A percentile compares a stretch with the other conserved stretches of the same genome.
These are phyloP conservation scores for Drosophila nr. perissopoda DNA, from an alignment of 2,888 invertebrate species.

Conservation along the genomic window DNA sequence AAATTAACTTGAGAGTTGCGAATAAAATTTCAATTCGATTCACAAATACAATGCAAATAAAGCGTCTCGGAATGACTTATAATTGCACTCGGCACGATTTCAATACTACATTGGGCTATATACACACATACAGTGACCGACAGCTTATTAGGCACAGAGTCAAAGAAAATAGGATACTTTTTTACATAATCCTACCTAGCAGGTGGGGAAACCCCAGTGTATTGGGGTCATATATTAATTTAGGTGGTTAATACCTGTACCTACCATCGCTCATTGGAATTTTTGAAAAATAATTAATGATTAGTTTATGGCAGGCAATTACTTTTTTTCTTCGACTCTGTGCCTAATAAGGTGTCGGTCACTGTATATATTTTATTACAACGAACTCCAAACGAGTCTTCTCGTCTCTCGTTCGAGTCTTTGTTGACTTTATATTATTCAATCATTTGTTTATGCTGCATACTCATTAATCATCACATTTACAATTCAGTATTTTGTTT, in stretches of 20 bases:
- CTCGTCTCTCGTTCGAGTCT: not conserved
- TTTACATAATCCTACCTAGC: too few species aligned
- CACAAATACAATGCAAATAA: conserved; percentile 19
- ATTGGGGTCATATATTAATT: too few species aligned
- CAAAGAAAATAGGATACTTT: too few species aligned
- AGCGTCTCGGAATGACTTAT: conserved; percentile 1
- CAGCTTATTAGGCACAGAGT: too few species aligned
- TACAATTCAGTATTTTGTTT: not conserved
- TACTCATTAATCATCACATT: not conserved
- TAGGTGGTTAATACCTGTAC: too few species aligned
- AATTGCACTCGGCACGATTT: conserved; percentile 5
- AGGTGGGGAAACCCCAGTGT: too few species aligned
- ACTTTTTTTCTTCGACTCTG: too few species aligned
- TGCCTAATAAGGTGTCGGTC: too few species aligned
- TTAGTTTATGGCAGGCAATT: too few species aligned
- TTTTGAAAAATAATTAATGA: too few species aligned
- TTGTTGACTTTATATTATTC: not conserved
- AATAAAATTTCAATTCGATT: conserved; percentile 41
- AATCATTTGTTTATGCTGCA: not conserved
- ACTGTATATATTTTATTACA: not conserved
- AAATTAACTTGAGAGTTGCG: conserved; percentile 42
- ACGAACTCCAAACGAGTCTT: not conserved
- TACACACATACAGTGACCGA: not conserved
- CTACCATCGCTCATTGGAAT: too few species aligned
- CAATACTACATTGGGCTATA: not conserved